Evolutionary conservation across 2,888 invertebrate genomes (phyloP).

Genomic region (Sycophila texana): DNA sequence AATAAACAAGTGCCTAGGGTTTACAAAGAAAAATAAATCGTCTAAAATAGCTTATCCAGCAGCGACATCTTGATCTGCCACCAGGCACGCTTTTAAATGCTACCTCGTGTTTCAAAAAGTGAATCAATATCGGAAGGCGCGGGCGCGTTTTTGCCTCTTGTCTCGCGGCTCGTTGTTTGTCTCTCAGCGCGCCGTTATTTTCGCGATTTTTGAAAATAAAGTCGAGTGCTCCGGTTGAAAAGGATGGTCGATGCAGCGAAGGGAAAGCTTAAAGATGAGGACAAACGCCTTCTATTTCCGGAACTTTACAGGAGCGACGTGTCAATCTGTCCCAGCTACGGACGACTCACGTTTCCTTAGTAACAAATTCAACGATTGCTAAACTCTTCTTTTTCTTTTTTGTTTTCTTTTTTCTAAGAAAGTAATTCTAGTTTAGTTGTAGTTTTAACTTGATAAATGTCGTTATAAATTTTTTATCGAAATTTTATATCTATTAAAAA

Average conservation of each 20-base stretch:
- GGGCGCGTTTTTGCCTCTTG: not conserved
- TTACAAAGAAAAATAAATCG: not conserved
- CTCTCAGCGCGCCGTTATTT: not conserved
- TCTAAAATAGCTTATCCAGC: not conserved
- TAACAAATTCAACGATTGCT: slow-evolving; percentile 70
- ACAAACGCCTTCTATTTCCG: slow-evolving; percentile 66
- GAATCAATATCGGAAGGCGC: slow-evolving; percentile 16
- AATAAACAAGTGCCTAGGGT: not conserved
- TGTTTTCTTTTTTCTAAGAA: not conserved
- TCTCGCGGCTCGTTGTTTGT: not conserved
- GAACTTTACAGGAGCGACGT: slow-evolving; percentile 80
- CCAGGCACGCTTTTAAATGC: slow-evolving; percentile 17
- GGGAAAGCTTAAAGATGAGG: not conserved
- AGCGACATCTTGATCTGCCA: slow-evolving; percentile 8
- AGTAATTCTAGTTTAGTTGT: not conserved
- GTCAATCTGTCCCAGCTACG: slow-evolving; percentile 81
- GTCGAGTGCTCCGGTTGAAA: not conserved
- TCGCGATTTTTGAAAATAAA: not conserved
- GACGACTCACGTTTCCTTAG: slow-evolving; percentile 79
- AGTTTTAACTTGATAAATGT: too few relatives aligned
- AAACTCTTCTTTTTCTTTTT: not conserved
- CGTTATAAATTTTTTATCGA: too few relatives aligned
- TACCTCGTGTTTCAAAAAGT: slow-evolving; percentile 2
- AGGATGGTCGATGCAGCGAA: not conserved
- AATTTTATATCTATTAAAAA: too few relatives aligned